phyloP scores from a whole-genome alignment of 2,888 invertebrate genomes.

The Minunthozetes semirufus region DNA sequence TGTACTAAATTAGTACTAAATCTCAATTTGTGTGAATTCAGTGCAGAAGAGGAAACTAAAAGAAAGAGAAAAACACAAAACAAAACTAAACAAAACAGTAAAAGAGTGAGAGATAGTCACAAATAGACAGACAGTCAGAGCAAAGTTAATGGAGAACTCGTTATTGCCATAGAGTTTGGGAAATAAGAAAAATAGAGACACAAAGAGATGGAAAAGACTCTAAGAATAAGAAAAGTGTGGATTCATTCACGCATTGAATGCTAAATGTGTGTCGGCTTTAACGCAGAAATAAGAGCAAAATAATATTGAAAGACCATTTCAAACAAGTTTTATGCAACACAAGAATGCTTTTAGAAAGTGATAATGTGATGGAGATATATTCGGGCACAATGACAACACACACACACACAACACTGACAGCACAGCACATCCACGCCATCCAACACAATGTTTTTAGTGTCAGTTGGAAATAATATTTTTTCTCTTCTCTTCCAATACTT shows the following conservation, averaged over 20 bases:
- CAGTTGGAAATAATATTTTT: neutral
- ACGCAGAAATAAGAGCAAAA: constrained; percentile 23
- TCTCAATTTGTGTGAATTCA: constrained; percentile 19
- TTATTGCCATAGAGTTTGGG: constrained; percentile 11
- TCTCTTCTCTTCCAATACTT: neutral
- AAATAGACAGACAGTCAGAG: neutral
- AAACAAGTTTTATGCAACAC: constrained; percentile 18
- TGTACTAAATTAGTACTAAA: constrained; percentile 22
- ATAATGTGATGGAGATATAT: constrained; percentile 30
- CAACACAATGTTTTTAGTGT: neutral
- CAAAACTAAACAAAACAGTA: neutral
- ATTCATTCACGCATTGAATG: neutral
- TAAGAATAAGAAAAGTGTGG: neutral
- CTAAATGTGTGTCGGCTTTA: constrained; percentile 16
- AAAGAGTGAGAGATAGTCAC: neutral
- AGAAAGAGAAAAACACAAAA: neutral
- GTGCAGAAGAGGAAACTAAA: no score
- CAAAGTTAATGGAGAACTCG: constrained; percentile 19
- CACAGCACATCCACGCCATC: neutral
- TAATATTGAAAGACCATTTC: constrained; percentile 27
- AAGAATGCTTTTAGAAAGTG: constrained; percentile 23
- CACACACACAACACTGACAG: neutral
- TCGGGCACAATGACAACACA: neutral
- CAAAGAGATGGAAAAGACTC: neutral
- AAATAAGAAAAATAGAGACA: neutral